Evolutionary conservation across 2,888 invertebrate species (phyloP), one percentile per base, ranked within the genome.

Genomic region (Patella pellucida): DNA sequence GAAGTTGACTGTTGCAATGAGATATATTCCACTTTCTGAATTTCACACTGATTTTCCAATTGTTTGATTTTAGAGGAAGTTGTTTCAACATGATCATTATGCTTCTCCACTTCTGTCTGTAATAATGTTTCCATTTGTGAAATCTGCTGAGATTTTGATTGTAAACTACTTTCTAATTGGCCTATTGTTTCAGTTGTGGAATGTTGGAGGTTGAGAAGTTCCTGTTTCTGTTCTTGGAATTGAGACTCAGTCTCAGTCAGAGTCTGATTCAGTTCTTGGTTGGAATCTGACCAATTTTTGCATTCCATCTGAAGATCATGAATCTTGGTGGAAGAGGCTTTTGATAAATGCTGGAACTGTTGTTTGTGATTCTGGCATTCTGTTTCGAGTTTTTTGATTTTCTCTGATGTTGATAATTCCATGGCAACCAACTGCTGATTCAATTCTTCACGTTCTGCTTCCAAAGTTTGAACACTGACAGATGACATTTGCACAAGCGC

Each of bases 371-470:
- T 75, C 14, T 62, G 14, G 7, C 27, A 54, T 19, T 72, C 52
- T 62, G 23, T 9, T 69, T 75, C 76, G 3, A 69, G 50, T 54
- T 73, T 75, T 27, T 52, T 41, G 11, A 62, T 73, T 69, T 75
- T 78, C 14, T 73, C 52, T 54, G 73, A 73, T 68, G 71, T 71
- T 12, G 27, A 52, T 52, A 52, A 19, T 50, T 70, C 16, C 14
- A 51, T 62, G 23, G 31, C 78, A 41, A 77, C 77, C 51, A 74
- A 68, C 14, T 81, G 78, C n/a, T 76, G 72, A 27, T 77, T 77
- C 41, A 81, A 68, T 52, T 77, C 82, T 56, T 82, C 82, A 5
- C 79, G 14, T 51, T 82, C 81, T 56, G 75, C 67, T 23, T 81
- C 78, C 12, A 78, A 56, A 12, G 76, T 31, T 41, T 78, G 74